Evolutionary conservation across 2,888 invertebrate genomes (phyloP).

Genomic region (Margaritifera margaritifera): DNA sequence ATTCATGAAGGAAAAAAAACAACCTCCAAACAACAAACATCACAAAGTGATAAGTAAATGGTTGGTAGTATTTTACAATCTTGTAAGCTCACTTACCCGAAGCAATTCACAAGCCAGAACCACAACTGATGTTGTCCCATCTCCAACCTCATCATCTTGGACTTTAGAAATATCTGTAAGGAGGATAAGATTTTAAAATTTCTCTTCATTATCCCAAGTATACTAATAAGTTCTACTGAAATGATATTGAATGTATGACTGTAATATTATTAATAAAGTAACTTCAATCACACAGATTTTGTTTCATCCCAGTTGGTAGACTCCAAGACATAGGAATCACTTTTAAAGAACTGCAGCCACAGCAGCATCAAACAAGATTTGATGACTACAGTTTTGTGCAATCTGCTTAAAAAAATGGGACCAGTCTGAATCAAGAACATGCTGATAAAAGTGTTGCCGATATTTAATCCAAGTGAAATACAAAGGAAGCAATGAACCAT

Average conservation of each 20-base stretch:
- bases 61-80: neutral
- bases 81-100: slow-evolving; percentile 73
- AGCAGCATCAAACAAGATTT: too few relatives aligned
- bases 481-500: too few relatives aligned
- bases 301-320: neutral
- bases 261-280: neutral
- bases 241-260: neutral
- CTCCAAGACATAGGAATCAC: too few relatives aligned
- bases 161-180: slow-evolving; percentile 92
- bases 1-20: neutral
- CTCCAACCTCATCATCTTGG: slow-evolving; percentile 99
- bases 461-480: too few relatives aligned
- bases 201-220: neutral
- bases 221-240: neutral
- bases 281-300: neutral
- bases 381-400: too few relatives aligned
- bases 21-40: neutral
- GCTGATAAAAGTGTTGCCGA: too few relatives aligned
- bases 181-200: neutral
- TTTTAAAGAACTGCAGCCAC: too few relatives aligned
- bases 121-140: slow-evolving; percentile 99
- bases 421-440: too few relatives aligned
- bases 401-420: too few relatives aligned
- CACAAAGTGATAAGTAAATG: neutral
- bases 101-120: slow-evolving; percentile 95